phyloP scores from a whole-genome alignment of 2,113 vertebrate species.

The Amia ocellicauda region DNA sequence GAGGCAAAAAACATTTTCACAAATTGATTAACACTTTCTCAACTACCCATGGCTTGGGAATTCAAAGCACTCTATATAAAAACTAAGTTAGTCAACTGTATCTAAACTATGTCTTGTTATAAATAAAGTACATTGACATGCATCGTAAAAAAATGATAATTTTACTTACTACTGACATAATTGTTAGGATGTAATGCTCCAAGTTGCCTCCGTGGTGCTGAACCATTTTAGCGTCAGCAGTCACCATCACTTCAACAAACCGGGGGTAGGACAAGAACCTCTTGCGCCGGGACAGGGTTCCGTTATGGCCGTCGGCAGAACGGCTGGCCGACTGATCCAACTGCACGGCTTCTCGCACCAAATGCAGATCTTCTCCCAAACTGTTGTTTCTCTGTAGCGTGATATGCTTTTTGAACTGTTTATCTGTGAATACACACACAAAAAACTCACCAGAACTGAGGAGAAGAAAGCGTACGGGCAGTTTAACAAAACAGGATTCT shows the following conservation, averaged over 20 bases:
- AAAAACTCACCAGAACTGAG: background rate
- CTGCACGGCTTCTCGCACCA: constrained; percentile 50
- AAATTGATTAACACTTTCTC: too few relatives aligned
- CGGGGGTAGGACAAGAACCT: constrained; percentile 96
- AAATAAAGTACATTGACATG: too few relatives aligned
- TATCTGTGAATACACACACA: constrained; percentile 56
- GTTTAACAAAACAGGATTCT: background rate
- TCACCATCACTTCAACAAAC: constrained; percentile 96
- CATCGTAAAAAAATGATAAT: constrained; percentile 48
- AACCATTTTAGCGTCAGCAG: constrained; percentile 88
- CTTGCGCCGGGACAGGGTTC: constrained; percentile 71
- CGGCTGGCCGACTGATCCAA: constrained; percentile 45
- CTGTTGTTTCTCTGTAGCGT: constrained; percentile 50
- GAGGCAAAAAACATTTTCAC: too few relatives aligned
- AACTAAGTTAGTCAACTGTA: too few relatives aligned
- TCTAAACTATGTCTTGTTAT: too few relatives aligned
- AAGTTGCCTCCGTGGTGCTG: constrained; percentile 84
- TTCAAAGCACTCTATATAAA: too few relatives aligned
- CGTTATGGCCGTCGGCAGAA: constrained; percentile 31
- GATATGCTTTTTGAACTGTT: constrained; percentile 46
- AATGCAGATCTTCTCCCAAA: constrained; percentile 58
- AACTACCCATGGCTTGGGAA: too few relatives aligned
- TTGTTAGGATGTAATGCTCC: constrained; percentile 90
- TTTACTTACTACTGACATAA: constrained; percentile 99
- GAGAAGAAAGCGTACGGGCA: background rate